These are phyloP conservation scores for Todiramphus chloris DNA, from an alignment of 2,113 vertebrate genomes.

Conservation along the genomic window DNA sequence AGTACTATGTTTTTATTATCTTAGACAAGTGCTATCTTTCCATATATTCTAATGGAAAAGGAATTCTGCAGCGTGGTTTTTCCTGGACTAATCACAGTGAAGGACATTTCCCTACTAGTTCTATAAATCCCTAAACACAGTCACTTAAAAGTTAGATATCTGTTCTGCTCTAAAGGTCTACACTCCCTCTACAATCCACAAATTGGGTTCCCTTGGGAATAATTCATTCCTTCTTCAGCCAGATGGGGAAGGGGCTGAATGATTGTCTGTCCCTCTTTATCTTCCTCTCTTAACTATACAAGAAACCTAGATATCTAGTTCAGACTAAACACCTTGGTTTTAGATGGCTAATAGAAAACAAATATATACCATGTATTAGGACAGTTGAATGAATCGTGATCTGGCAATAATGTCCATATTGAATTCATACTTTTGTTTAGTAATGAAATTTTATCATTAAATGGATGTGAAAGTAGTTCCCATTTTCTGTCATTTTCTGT, in stretches of 20 bases:
- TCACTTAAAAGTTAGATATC: not conserved
- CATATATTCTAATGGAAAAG: not conserved
- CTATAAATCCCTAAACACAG: not conserved
- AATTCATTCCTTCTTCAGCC: not conserved
- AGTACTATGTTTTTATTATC: not conserved
- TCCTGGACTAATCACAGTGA: not conserved
- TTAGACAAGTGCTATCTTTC: not conserved
- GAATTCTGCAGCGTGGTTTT: not conserved
- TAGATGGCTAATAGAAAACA: not conserved
- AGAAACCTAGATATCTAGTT: not conserved
- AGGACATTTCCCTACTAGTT: not conserved
- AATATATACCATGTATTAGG: not conserved
- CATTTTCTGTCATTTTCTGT: not conserved
- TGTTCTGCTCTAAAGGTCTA: not conserved
- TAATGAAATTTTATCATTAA: not conserved
- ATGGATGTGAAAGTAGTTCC: not conserved
- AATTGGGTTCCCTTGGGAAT: not conserved
- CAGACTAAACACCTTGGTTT: not conserved
- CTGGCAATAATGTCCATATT: not conserved
- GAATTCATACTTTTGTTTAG: not conserved
- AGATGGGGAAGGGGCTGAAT: not conserved
- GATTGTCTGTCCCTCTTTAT: not conserved
- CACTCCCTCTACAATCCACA: not conserved
- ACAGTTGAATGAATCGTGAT: not conserved
- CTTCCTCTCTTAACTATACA: not conserved